Base-by-base conservation (phyloP, 2,113 vertebrate genomes). In the Barnardius zonarius region DNA sequence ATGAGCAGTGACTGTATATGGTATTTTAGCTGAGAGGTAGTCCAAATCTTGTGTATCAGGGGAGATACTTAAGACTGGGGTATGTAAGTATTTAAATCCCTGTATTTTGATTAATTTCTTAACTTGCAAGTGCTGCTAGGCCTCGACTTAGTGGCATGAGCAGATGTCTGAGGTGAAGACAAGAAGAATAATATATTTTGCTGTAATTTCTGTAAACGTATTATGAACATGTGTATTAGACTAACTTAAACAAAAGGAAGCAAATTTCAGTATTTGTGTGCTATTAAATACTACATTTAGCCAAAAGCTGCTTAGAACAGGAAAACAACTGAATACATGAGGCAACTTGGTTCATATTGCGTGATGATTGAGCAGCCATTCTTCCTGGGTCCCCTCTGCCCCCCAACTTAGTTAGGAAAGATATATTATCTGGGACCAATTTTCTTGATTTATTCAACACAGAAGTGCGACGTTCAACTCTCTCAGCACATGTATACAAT, bases 391-490 rank as follows among this genome's bases (percentile, higher is more conserved):
- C 37, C 37, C 10, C 15, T 55, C 51, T 76, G 30, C 25, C 25
- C 57, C 74, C 17, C 52, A 49, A 1, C 44, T 79, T 72, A 37
- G 7, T 67, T 89, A 27, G 66, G 48, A 39, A 79, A 72, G 28
- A 43, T 55, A 17, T 37, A 18, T 87, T 95, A 30, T 80, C 31
- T 96, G 91, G 83, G 92, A 69, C 77, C 70, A 48, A 5, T 89
- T 96, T 69, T 43, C 62, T 67, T 77, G 63, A 48, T 85, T 39
- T 82, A 59, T 93, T 91, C 49, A 30, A 8, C 70, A 28, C 51
- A 82, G 78, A 85, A 94, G 86, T 82, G 82, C 90, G 76, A 39
- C 72, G 80, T 67, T 93, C n/a, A 51, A 33, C 69, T 94, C 61
- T 90, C 66, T 79, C 1, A 1, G 66, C 70, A 43, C 93, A 87